Evolutionary conservation across 2,797 vertebrate genomes (phyloP).

Genomic region (Neomorphus geoffroyi): DNA sequence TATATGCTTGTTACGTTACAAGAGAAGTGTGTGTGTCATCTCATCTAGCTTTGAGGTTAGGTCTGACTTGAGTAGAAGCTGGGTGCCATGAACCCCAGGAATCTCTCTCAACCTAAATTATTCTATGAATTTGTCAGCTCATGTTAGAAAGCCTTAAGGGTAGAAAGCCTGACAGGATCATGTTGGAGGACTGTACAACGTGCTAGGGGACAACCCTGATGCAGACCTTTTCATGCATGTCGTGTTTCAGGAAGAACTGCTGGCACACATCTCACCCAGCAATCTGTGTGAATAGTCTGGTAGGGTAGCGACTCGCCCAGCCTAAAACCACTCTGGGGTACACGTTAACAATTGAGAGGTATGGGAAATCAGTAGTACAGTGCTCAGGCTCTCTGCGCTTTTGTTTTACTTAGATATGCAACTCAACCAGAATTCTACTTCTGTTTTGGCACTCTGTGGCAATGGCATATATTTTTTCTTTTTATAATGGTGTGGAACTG

Average conservation of each 20-base stretch:
- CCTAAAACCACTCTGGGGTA: background rate
- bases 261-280: background rate
- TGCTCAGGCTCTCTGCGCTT: background rate
- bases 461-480: background rate
- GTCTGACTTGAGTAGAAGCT: background rate
- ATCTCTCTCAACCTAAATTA: background rate
- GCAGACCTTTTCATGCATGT: background rate
- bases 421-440: background rate
- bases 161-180: background rate
- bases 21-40: background rate
- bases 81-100: accelerated
- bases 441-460: background rate
- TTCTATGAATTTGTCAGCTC: background rate
- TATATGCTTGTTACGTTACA: background rate
- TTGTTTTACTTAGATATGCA: background rate
- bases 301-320: background rate
- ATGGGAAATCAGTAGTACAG: background rate
- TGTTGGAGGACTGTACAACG: background rate
- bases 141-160: background rate
- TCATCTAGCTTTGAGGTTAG: background rate
- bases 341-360: background rate
- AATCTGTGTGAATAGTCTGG: background rate
- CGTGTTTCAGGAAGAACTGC: background rate
- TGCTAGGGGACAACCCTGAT: background rate
- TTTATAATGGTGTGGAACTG: background rate